A percentile compares a stretch with the other conserved stretches of the same genome.
Evolutionary conservation across 1,140 invertebrate genomes (phyloP).

Genomic region (Diorhabda elongata): DNA sequence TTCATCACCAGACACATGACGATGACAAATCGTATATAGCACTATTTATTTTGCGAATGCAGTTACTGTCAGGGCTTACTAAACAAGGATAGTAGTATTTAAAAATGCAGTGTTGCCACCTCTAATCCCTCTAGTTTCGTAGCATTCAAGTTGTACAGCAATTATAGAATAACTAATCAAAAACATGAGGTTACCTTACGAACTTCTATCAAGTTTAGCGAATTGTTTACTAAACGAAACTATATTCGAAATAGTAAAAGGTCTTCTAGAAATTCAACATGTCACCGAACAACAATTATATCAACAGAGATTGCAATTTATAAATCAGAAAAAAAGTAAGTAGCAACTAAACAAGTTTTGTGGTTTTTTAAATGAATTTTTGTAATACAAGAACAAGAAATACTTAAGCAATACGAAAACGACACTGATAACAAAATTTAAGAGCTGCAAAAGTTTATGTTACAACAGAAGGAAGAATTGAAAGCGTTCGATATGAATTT

Average conservation of each 20-base stretch:
- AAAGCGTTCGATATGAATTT: slow-evolving; percentile 81
- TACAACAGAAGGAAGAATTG: slow-evolving; percentile 67
- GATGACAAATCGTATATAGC: too few relatives aligned
- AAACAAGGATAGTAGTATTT: too few relatives aligned
- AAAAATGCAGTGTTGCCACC: too few relatives aligned
- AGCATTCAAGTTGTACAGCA: too few relatives aligned
- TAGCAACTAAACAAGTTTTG: neutral
- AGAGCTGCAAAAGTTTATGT: slow-evolving; percentile 57
- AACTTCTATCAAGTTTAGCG: slow-evolving; percentile 81
- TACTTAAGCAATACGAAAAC: slow-evolving; percentile 52
- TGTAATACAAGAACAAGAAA: slow-evolving; percentile 61
- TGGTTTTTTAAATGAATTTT: neutral
- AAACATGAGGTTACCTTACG: slow-evolving; percentile 78
- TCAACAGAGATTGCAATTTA: slow-evolving; percentile 74
- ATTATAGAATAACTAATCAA: too few relatives aligned
- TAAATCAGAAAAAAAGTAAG: slow-evolving; percentile 75
- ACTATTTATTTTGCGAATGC: too few relatives aligned
- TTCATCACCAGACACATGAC: too few relatives aligned
- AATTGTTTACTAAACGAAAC: slow-evolving; percentile 88
- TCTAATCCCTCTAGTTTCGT: too few relatives aligned
- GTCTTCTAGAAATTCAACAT: slow-evolving; percentile 91
- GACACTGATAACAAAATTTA: slow-evolving; percentile 56
- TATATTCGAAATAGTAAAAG: slow-evolving; percentile 90
- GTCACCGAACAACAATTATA: slow-evolving; percentile 90
- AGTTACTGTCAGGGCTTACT: too few relatives aligned